phyloP scores from a whole-genome alignment of 2,797 vertebrate genomes.

The Lepidocolaptes lacrymiger region DNA sequence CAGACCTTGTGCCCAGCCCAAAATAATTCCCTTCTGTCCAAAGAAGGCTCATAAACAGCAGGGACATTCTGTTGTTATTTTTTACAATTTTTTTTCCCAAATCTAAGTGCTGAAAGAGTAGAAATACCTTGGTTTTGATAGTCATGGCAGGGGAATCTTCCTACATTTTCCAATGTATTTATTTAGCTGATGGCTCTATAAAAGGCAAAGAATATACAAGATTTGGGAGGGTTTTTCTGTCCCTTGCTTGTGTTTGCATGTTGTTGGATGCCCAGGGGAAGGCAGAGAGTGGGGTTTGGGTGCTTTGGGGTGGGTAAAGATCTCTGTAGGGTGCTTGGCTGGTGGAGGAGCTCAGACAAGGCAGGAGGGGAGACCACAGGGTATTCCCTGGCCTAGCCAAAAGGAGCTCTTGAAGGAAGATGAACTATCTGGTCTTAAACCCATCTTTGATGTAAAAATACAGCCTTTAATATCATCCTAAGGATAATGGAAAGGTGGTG shows the following conservation, averaged over 20 bases:
- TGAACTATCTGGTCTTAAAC: not conserved
- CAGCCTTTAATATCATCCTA: no score
- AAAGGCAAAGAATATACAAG: not conserved
- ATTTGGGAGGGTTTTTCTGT: not conserved
- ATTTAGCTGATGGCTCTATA: not conserved
- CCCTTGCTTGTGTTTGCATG: not conserved
- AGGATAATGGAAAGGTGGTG: not conserved
- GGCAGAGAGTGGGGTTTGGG: not conserved
- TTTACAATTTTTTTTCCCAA: fast-evolving
- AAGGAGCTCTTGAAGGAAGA: not conserved
- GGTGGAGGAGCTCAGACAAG: fast-evolving
- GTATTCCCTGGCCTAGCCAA: not conserved
- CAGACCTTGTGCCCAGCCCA: not conserved
- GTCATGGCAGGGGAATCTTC: not conserved
- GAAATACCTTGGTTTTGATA: not conserved
- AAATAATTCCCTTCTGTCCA: not conserved
- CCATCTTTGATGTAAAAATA: not conserved
- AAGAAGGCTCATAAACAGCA: fast-evolving
- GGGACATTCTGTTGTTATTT: not conserved
- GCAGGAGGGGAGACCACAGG: no score
- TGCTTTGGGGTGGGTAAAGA: not conserved
- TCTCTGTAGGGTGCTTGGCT: fast-evolving
- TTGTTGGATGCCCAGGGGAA: fast-evolving
- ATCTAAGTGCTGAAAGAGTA: not conserved
- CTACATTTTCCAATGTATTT: not conserved